Conservation (phyloP, 2,888 invertebrate species). For the Brenthis hecate region DNA sequence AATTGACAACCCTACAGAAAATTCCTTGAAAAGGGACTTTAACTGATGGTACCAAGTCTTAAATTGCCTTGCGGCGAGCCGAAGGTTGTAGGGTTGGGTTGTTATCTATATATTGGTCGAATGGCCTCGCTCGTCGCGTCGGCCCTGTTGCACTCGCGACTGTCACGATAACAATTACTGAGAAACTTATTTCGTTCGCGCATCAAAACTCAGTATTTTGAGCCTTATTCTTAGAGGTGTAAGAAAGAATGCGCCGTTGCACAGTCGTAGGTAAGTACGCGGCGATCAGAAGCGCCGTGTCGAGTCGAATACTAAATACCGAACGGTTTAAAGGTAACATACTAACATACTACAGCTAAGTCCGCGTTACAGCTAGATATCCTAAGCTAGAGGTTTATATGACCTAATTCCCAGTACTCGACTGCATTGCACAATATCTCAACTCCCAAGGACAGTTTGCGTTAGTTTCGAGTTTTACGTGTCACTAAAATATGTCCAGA, state of each 20-base stretch:
- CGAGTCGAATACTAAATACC: constrained; percentile 44
- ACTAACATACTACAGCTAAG: constrained; percentile 39
- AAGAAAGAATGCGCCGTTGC: constrained; percentile 7
- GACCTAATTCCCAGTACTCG: constrained; percentile 42
- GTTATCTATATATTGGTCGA: constrained; percentile 65
- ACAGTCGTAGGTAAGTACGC: constrained; percentile 15
- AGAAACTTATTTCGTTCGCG: constrained; percentile 62
- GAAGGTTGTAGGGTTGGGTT: constrained; percentile 62
- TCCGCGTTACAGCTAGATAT: constrained; percentile 39
- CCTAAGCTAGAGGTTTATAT: constrained; percentile 40
- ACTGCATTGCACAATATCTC: constrained; percentile 43
- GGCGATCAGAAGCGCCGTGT: constrained; percentile 36
- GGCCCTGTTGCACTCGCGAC: constrained; percentile 55
- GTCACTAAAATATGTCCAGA: constrained; percentile 22
- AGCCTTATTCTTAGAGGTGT: constrained; percentile 20
- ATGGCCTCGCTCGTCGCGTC: constrained; percentile 51
- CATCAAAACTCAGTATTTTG: constrained; percentile 32
- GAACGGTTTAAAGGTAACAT: constrained; percentile 44
- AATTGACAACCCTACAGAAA: constrained; percentile 37
- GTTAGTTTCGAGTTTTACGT: constrained; percentile 34
- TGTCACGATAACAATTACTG: constrained; percentile 72
- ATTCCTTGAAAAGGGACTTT: constrained; percentile 25
- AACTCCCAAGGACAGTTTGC: constrained; percentile 38
- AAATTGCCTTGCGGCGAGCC: constrained; percentile 25
- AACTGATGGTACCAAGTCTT: constrained; percentile 28